Base-by-base conservation (phyloP, 2,888 invertebrate species). In the Mycalesis mineus region DNA sequence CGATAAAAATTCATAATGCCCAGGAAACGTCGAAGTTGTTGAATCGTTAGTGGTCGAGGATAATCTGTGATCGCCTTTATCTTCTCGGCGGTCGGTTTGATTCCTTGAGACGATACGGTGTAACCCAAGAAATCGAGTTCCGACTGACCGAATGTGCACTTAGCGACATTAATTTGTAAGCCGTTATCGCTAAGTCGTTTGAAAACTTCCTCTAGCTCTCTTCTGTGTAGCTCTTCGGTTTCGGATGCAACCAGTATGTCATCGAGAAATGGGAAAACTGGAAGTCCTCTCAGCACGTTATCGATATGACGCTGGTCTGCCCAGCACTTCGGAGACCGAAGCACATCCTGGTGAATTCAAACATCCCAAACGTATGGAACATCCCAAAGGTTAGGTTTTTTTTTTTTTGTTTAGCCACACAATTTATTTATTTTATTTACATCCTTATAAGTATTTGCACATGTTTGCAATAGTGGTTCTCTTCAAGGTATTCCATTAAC, bases 1-100 rank as follows among this genome's bases (percentile, higher is more conserved):
- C 55, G 8, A 55, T 57, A 58, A 63, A 64, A 45, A 62, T 54
- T 50, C 58, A 62, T 3, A 61, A 61, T n/a, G 45, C 51, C 15
- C 5, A 49, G 15, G 11, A 49, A 49, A 5, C 49, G 6, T 31
- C 49, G 49, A 7, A 49, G n/a, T n/a, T 49, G 36, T 4, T 37
- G 14, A 15, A 49, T 15, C 0, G 49, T 49, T 15, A 15, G 33
- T 1, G 49, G 49, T 13, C 9, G 7, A 7, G 49, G 37, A 17
- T 37, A 49, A n/a, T 49, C 11, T 13, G 17, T 5, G 6, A 49
- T 37, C 2, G 37, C 37, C 42, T 56, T 37, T 37, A 37, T 7
- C 7, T 37, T 37, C 7, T 37, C 37, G 2, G 2, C 37, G 1
- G 37, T 9, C 37, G 49, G 49, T n/a, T 37, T 49, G 7, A 37